These are phyloP conservation scores for Elegia similella DNA, from an alignment of 2,888 invertebrate genomes.

Conservation along the genomic window DNA sequence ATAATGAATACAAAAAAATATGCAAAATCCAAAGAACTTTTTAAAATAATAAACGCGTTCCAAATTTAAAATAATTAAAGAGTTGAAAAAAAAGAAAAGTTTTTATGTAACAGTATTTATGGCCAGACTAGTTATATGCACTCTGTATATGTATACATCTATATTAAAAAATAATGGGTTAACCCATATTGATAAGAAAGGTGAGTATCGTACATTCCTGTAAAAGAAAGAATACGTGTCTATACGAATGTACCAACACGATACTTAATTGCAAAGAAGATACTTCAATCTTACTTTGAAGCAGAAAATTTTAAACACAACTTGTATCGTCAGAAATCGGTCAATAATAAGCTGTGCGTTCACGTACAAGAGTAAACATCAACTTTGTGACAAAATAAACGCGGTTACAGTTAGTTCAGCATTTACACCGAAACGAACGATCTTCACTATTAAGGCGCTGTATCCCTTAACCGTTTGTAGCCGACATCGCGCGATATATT, in stretches of 20 bases:
- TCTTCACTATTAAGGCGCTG: neutral
- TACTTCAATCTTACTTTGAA: neutral
- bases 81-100: too few relatives aligned
- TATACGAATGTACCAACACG: neutral
- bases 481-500: too few relatives aligned
- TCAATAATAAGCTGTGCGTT: constrained; percentile 12
- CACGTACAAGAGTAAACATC: constrained; percentile 7
- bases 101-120: too few relatives aligned
- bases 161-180: too few relatives aligned
- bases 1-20: too few relatives aligned
- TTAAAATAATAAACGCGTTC: too few relatives aligned
- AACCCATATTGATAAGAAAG: too few relatives aligned
- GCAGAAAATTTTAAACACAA: neutral
- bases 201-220: neutral
- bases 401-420: constrained; percentile 23
- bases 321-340: constrained; percentile 1
- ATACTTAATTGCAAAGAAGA: neutral
- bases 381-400: constrained; percentile 25
- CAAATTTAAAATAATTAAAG: too few relatives aligned
- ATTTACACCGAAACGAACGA: constrained; percentile 19
- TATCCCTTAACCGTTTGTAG: too few relatives aligned
- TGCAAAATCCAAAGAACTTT: too few relatives aligned
- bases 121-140: too few relatives aligned
- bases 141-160: too few relatives aligned
- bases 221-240: neutral